Evolutionary conservation across 2,888 invertebrate genomes (phyloP), one percentile per base, ranked within the genome.

Genomic region (Parascotia fuliginaria): DNA sequence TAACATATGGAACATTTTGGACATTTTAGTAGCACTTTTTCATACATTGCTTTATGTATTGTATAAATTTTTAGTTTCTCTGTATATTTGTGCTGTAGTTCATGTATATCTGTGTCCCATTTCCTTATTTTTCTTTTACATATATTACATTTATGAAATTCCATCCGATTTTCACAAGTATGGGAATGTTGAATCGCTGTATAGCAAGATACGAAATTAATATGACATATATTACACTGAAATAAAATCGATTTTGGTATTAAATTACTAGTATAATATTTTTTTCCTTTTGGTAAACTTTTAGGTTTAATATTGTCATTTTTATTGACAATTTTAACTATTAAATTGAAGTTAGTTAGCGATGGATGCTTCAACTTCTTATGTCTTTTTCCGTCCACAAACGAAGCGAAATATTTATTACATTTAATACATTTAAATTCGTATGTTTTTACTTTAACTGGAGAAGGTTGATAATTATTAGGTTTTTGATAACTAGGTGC

Each of bases 21-120:
- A 9, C 87, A 87, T 3, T 64, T 65, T 4, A 74, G 77, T 0
- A 84, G 16, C 0, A 79, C 56, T 37, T 63, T 64, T 0, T 73
- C 64, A 0, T 70, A 62, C 0, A 77, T 53, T 1, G 57, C 60
- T 0, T 60, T 64, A 0, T 57, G 42, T 0, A 57, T 38, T 0
- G 64, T 70, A 1, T 79, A 72, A 0, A 79, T 72, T 56, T 65
- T 75, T 1, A 86, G 52, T 0, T 71, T 73, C 0, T 61, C 61
- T 0, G 59, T 53, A 0, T 73, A 13, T 9, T 53, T 51, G 11
- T 87, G 87, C 37, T 87, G 87, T 0, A 64, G 11, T 3, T 42
- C 38, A 2, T 86, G 87, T 0, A 52, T 43, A 0, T 31, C 1
- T 0, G 19, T 48, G 13, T 86, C 83, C 0, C 27, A 42, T 0